Conservation (phyloP, 2,888 invertebrate genomes). For the Latrodectus elegans region DNA sequence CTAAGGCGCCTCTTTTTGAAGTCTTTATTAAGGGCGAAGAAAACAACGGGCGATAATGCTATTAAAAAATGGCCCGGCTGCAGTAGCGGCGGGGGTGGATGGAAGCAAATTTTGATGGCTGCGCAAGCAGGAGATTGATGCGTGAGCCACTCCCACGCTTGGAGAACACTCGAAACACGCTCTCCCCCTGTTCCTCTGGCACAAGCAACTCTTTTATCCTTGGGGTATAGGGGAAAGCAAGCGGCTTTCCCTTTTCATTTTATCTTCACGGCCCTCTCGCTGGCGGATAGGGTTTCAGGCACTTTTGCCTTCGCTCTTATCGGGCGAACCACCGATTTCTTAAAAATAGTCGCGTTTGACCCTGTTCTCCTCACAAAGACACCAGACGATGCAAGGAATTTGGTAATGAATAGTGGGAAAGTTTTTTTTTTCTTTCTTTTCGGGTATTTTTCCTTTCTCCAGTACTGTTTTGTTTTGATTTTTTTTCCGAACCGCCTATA, state of each 20-base stretch:
- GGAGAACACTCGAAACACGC: background rate
- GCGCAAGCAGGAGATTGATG: constrained; percentile 3
- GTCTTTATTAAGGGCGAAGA: background rate
- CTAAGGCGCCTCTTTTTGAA: no score
- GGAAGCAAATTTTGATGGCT: background rate
- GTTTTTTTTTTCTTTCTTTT: background rate
- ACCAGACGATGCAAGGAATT: background rate
- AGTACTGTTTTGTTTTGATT: no score
- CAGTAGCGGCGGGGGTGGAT: background rate
- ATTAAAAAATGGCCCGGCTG: background rate
- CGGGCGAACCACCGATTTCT: constrained; percentile 5
- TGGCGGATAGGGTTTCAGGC: background rate
- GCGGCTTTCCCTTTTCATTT: constrained; percentile 5
- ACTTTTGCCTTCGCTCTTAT: background rate
- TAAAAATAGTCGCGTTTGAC: constrained; percentile 3
- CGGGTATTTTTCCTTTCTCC: no score
- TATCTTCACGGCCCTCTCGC: background rate
- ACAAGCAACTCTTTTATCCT: background rate
- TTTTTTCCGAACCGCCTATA: no score
- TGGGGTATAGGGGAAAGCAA: background rate
- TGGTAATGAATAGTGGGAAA: constrained; percentile 2
- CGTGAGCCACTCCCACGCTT: background rate
- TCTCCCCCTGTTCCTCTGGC: background rate
- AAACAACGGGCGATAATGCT: background rate
- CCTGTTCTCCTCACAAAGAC: constrained; percentile 3